Evolutionary conservation across 2,113 vertebrate species (phyloP), one percentile per base, ranked within the genome.

Genomic region (Elanoides forficatus): DNA sequence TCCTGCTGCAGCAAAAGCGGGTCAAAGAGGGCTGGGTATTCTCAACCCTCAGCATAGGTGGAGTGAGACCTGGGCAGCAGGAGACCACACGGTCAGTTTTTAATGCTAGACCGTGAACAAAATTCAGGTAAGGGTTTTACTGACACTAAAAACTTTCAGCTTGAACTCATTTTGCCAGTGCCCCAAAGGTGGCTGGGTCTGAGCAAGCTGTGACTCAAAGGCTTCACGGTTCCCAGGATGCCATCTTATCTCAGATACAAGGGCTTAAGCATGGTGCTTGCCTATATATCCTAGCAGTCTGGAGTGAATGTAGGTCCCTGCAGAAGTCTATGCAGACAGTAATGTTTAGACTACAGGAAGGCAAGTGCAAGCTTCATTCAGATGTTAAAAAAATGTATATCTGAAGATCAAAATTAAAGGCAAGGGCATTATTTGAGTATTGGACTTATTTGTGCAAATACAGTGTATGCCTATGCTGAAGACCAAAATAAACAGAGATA

Each of bases 161-260:
- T n/a, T 52, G 48, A 36, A 63, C 11, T 63, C 17, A 45, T 82
- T 78, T 93, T 86, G 21, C 15, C 17, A 1, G 1, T 70, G 68
- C 2, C 30, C 21, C 27, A 43, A 47, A 83, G 29, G 17, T 22
- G 43, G 7, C 29, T 79, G 38, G 29, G 45, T 58, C 19, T 73
- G 65, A 68, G 47, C 38, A 86, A 86, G 55, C 20, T 78, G 53
- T 68, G 27, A 47, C 43, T 53, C n/a, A 59, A 63, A 47, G 34
- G 43, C 17, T 25, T 43, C 34, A 16, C 0, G 0, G 42, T 34
- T 90, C 43, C 34, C 1, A 1, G 45, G 32, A 27, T 62, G 75
- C 23, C 8, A 19, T 48, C 75, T 66, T 62, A 42, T 52, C 23
- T 86, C 47, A 40, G 45, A 36, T 15, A 62, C 2, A 20, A 63